Percentiles rank a stretch among this genome's conserved stretches.
Conservation (phyloP, 2,113 vertebrate genomes). For the Dasyornis broadbenti region DNA sequence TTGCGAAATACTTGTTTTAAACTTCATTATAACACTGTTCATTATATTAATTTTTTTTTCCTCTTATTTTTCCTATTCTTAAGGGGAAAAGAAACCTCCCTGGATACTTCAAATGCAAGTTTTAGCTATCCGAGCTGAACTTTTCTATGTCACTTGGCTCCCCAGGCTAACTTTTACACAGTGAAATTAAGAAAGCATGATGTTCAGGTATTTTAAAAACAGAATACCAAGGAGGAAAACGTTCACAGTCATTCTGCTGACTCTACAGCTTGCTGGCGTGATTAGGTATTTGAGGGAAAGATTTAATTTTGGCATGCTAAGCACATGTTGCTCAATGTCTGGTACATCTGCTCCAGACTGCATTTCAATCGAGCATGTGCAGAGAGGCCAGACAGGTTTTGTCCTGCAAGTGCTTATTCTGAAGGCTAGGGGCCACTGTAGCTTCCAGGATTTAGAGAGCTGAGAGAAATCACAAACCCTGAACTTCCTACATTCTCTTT, state of each 20-base stretch:
- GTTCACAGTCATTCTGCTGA: neutral
- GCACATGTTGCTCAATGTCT: neutral
- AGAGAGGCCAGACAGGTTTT: neutral
- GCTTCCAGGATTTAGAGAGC: neutral
- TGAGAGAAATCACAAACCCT: neutral
- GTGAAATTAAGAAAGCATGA: neutral
- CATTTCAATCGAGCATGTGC: neutral
- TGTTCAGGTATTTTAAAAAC: neutral
- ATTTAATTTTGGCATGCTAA: neutral
- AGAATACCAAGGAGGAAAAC: neutral
- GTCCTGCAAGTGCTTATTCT: constrained; percentile 13
- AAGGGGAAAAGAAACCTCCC: fast-evolving
- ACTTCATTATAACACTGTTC: neutral
- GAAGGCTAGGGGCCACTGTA: constrained; percentile 48
- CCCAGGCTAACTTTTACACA: neutral
- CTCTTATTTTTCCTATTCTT: neutral
- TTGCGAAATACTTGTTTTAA: neutral
- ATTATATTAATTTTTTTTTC: neutral
- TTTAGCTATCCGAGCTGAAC: neutral
- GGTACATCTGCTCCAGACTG: neutral
- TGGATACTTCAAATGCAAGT: neutral
- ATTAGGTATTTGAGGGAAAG: neutral
- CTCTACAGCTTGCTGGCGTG: neutral
- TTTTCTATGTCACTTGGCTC: neutral
- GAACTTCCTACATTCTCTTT: neutral